Evolutionary conservation across 2,113 vertebrate genomes (phyloP).

Genomic region (Calidris pugnax): DNA sequence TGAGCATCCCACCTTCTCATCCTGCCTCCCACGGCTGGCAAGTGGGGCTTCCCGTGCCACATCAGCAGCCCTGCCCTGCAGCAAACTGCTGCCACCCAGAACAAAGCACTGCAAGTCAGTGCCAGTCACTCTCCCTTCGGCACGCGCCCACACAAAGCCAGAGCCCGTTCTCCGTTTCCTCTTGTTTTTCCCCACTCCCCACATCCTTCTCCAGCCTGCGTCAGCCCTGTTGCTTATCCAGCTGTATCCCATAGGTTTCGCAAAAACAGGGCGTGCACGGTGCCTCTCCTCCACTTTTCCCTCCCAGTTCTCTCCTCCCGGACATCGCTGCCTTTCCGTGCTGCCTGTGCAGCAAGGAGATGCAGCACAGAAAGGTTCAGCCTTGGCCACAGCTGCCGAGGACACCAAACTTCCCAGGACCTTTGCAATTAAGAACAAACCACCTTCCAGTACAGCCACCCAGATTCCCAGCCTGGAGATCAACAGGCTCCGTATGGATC

Average conservation of each 20-base stretch:
- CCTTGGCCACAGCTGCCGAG: background rate
- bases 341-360: background rate
- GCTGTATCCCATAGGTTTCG: background rate
- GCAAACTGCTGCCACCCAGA: background rate
- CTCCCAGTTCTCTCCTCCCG: background rate
- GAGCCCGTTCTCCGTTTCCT: background rate
- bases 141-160: accelerated
- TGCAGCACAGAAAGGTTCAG: accelerated
- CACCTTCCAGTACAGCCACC: background rate
- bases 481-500: background rate
- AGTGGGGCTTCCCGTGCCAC: accelerated
- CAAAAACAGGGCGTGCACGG: background rate
- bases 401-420: background rate
- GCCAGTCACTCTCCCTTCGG: background rate
- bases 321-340: background rate
- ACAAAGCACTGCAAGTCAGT: background rate
- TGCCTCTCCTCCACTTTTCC: background rate
- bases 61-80: background rate
- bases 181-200: background rate
- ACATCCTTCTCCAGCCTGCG: background rate
- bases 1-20: background rate
- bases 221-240: background rate
- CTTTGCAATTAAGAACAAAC: background rate
- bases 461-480: background rate
- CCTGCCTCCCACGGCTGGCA: background rate